Conservation (phyloP, 2,113 vertebrate species). For the Hemicordylus capensis region DNA sequence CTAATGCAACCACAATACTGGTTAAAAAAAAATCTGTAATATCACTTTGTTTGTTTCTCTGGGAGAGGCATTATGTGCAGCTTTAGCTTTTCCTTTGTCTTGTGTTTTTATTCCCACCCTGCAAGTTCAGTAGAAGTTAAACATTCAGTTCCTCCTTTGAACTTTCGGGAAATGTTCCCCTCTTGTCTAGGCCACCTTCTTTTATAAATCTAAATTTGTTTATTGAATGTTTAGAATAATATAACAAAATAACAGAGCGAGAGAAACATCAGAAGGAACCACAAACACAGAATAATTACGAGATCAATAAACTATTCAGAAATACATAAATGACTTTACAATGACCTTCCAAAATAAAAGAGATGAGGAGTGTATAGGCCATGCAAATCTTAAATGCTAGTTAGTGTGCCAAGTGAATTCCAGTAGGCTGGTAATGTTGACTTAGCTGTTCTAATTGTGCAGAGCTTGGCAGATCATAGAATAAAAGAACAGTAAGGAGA, state of each 20-base stretch:
- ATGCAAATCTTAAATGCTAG: slow-evolving; percentile 52
- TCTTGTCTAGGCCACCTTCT: slow-evolving; percentile 6
- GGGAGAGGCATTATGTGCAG: neutral
- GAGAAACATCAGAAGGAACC: slow-evolving; percentile 40
- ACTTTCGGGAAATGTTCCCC: neutral
- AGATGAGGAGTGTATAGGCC: slow-evolving; percentile 32
- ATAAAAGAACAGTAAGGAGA: slow-evolving; percentile 55
- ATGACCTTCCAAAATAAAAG: slow-evolving; percentile 55
- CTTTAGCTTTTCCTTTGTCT: slow-evolving; percentile 1
- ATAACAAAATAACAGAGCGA: slow-evolving; percentile 31
- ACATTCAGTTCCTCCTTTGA: slow-evolving; percentile 7
- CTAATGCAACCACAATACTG: neutral
- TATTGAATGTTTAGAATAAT: slow-evolving; percentile 34
- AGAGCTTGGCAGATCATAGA: slow-evolving; percentile 43
- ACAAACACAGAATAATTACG: slow-evolving; percentile 53
- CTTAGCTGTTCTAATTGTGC: slow-evolving; percentile 63
- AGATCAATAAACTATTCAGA: slow-evolving; percentile 57
- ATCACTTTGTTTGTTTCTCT: slow-evolving; percentile 25
- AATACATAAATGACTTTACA: slow-evolving; percentile 62
- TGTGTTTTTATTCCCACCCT: slow-evolving; percentile 41
- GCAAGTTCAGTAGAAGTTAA: slow-evolving; percentile 36
- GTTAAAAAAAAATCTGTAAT: neutral
- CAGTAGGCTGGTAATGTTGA: slow-evolving; percentile 61
- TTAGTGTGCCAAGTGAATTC: slow-evolving; percentile 58
- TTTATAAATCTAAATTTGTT: slow-evolving; percentile 36